A percentile compares a stretch with the other conserved stretches of the same genome.
Conservation (phyloP, 2,113 vertebrate species). For the Eurypyga helias region DNA sequence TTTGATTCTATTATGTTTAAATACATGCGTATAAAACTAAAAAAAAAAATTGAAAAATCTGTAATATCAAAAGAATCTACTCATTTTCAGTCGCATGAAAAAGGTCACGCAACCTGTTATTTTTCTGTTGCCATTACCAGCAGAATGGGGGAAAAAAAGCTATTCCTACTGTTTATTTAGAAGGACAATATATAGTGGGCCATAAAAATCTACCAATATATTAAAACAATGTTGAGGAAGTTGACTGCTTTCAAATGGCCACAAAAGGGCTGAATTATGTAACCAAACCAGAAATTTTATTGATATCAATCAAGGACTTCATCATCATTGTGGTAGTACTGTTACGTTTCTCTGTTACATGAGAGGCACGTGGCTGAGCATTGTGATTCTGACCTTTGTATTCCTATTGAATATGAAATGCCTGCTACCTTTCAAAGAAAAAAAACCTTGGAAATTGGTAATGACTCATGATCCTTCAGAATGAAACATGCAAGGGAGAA, state of each 20-base stretch:
- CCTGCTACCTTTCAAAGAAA: neutral
- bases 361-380: neutral
- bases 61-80: neutral
- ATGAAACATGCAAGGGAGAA: neutral
- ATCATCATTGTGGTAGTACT: neutral
- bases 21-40: neutral
- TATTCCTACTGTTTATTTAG: neutral
- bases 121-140: neutral
- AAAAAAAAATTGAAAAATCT: neutral
- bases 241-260: neutral
- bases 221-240: neutral
- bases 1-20: neutral
- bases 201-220: neutral
- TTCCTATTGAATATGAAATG: neutral
- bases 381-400: neutral
- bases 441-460: neutral
- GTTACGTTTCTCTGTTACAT: neutral
- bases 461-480: neutral
- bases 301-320: neutral
- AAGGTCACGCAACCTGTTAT: neutral
- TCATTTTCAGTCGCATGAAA: rapidly evolving
- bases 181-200: neutral
- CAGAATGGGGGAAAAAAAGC: neutral
- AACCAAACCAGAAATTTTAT: neutral
- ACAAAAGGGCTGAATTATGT: neutral